Base-by-base conservation (phyloP, 2,797 vertebrate species). In the Pogonophryne albipinna region DNA sequence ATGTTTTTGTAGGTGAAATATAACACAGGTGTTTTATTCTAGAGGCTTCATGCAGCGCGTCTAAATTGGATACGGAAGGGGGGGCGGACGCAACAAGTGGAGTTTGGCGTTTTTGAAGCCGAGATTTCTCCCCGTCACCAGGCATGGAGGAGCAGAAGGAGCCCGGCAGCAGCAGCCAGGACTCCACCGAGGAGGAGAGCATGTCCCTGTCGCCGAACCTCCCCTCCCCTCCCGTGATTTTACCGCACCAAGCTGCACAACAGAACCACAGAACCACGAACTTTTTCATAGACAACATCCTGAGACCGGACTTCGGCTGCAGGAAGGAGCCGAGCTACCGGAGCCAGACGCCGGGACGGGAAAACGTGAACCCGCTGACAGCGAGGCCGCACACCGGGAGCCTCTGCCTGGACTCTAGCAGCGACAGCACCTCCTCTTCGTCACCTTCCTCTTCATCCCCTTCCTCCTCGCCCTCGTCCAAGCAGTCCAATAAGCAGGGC, bases 231-330 rank as follows among this genome's bases (percentile, higher is more conserved):
- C 95, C 93, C 78, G 91, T 93, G 89, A 95, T 93, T 49, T 89
- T 94, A 80, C 96, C 90, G 72, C 95, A 95, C 82, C 95, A 93
- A 83, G 96, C 95, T 59, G 95, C 94, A 61, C 96, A 95, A 92
- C 97, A 95, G 91, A 93, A 94, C 64, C 97, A 97, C 89, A 94
- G 97, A 91, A 97, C 95, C 91, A 98, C 97, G 80, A 98, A 98
- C 97, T 98, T 98, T 92, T 98, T 98, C 94, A 98, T 98, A 86
- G 97, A 98, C 94, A 97, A 98, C 94, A 98, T 99, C 88, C 93
- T 99, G 56, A 96, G 97, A 86, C 97, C 97, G 84, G 97, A 99
- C 94, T 99, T 99, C 92, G 97, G 97, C 93, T 97, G 97, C 95
- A 95, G 96, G 79, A 97, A 96, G 89, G 97, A 98, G 90, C 89